Evolutionary conservation across 2,797 vertebrate genomes (phyloP), one percentile per base, ranked within the genome.

Genomic region (Schizopygopsis pylzovi): DNA sequence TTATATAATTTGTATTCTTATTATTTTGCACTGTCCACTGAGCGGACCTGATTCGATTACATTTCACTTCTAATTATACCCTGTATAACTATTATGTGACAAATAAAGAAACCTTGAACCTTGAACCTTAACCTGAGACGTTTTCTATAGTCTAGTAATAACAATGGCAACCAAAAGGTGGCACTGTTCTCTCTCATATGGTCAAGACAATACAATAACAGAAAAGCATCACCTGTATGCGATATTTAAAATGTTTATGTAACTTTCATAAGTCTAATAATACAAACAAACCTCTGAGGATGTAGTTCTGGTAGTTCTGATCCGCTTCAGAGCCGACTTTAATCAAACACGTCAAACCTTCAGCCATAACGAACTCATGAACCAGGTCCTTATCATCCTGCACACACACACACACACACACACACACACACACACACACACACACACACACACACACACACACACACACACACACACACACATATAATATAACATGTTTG

Each of bases 341-440:
- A 92, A 99, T 97, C 91, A 99, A 95, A 92, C 98, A 99, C 0
- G 96, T 97, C 91, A 99, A 94, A 88, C 98, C 98, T 92, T 98
- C 98, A 10, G 97, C 97, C 10, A 97, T 93, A 85, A 99, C 97
- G 93, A 99, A 99, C 90, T 98, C 97, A 85, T 99, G 98, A 88
- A 99, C 98, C 95, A 99, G 95, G 90, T 99, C 98, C 91, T 99
- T 99, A 95, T 99, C 98, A 92, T 99, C 98, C 98, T n/a, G n/a
- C n/a, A n/a, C n/a, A n/a, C n/a, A n/a, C n/a, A n/a, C n/a, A n/a
- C n/a, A n/a, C n/a, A n/a, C n/a, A n/a, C n/a, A n/a, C n/a, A n/a
- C n/a, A n/a, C n/a, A n/a, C n/a, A n/a, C n/a, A n/a, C n/a, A n/a
- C n/a, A n/a, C n/a, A 28, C 25, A 28, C 25, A 28, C 25, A 28